Evolutionary conservation across 1,140 invertebrate genomes (phyloP).

Genomic region (Drosophila kurseongensis): DNA sequence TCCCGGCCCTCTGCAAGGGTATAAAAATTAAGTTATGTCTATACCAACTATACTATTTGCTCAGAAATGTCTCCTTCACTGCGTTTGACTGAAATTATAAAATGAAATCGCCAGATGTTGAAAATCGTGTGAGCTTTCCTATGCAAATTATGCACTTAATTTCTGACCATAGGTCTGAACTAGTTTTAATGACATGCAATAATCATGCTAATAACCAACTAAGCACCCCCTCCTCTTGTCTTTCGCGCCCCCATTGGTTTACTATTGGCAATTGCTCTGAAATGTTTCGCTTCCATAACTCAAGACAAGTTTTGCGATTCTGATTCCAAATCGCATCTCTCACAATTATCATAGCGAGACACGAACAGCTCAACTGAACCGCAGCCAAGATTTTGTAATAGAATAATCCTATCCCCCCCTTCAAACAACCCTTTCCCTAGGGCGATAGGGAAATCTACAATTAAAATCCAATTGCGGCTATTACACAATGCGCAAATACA

Average conservation of each 20-base stretch:
- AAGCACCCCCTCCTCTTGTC: not conserved
- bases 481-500: conserved; percentile 66
- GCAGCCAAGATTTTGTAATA: conserved; percentile 24
- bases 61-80: too few relatives aligned
- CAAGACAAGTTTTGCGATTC: conserved; percentile 5
- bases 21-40: too few relatives aligned
- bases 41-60: too few relatives aligned
- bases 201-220: conserved; percentile 14
- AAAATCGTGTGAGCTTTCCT: conserved; percentile 12
- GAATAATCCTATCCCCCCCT: not conserved
- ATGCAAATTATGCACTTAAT: conserved; percentile 1
- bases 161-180: conserved; percentile 5
- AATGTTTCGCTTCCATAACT: conserved; percentile 22
- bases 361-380: conserved; percentile 28
- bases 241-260: not conserved
- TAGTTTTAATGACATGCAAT: conserved; percentile 28
- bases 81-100: too few relatives aligned
- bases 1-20: too few relatives aligned
- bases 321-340: conserved; percentile 11
- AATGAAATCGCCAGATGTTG: not conserved
- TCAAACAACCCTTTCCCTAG: not conserved
- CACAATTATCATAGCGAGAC: conserved; percentile 31
- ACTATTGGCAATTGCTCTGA: conserved; percentile 1
- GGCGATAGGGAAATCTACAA: conserved; percentile 46
- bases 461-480: conserved; percentile 71